These are phyloP conservation scores for Antedon mediterranea DNA, from an alignment of 53 echinoderm and acorn worm genomes.

Conservation along the genomic window DNA sequence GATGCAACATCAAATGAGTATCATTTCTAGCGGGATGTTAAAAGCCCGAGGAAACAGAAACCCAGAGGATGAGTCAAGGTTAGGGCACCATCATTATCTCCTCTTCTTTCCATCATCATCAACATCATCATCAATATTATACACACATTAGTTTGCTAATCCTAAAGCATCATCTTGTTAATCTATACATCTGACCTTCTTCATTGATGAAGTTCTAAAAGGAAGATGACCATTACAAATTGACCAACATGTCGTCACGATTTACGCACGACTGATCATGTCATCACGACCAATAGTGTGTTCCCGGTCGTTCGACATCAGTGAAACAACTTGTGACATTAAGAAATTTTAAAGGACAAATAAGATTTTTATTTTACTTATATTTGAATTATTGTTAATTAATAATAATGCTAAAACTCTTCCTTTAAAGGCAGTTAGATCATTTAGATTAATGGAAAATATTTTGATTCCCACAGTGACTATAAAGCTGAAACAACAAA, in stretches of 20 bases:
- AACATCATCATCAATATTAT: not conserved
- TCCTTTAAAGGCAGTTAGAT: not conserved
- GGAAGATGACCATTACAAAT: not conserved
- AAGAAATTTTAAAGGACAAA: too few species aligned
- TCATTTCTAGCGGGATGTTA: not conserved
- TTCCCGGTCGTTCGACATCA: too few species aligned
- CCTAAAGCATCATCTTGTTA: not conserved
- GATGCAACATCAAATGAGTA: not conserved
- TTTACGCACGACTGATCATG: not conserved
- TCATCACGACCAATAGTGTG: too few species aligned
- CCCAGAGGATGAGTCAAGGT: not conserved
- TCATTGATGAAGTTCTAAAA: not conserved
- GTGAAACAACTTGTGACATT: too few species aligned
- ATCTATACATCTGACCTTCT: not conserved
- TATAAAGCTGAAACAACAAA: not conserved
- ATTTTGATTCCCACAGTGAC: not conserved
- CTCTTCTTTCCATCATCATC: not conserved
- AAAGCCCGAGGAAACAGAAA: not conserved
- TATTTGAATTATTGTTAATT: too few species aligned
- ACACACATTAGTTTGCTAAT: not conserved
- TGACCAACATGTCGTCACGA: not conserved
- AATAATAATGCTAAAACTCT: not conserved
- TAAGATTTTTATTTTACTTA: too few species aligned
- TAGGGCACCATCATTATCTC: not conserved
- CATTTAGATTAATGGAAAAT: not conserved